Evolutionary conservation across 2,113 vertebrate genomes (phyloP).

Genomic region (Ibidorhyncha struthersii): DNA sequence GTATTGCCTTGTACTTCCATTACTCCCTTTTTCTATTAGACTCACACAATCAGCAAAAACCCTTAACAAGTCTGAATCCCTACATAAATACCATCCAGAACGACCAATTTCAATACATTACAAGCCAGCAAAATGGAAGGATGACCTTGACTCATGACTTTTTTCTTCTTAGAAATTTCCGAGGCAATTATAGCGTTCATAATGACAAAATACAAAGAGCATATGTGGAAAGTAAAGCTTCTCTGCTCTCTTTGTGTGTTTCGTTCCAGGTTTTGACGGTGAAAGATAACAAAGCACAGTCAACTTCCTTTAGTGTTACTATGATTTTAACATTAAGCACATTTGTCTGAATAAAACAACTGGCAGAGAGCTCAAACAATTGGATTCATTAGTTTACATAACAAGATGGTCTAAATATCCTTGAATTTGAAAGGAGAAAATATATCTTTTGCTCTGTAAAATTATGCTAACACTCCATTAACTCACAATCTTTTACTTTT

Average conservation of each 20-base stretch:
- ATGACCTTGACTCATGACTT: constrained; percentile 23
- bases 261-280: constrained; percentile 45
- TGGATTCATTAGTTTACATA: constrained; percentile 6
- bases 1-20: background rate
- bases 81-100: constrained; percentile 47
- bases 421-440: constrained; percentile 3
- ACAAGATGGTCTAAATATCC: background rate
- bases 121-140: constrained; percentile 47
- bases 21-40: constrained; percentile 26
- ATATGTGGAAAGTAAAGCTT: constrained; percentile 22
- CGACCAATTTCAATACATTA: constrained; percentile 40
- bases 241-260: background rate
- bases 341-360: constrained; percentile 27
- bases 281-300: constrained; percentile 27
- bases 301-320: background rate
- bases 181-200: constrained; percentile 2
- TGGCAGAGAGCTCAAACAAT: background rate
- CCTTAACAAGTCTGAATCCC: constrained; percentile 26
- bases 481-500: background rate
- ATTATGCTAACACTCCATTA: background rate
- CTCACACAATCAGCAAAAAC: constrained; percentile 3
- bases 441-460: background rate
- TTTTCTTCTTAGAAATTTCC: constrained; percentile 19
- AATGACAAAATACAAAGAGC: background rate
- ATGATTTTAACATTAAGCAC: constrained; percentile 29